Evolutionary conservation across 1,140 invertebrate genomes (phyloP).

Genomic region (Tribolium madens): DNA sequence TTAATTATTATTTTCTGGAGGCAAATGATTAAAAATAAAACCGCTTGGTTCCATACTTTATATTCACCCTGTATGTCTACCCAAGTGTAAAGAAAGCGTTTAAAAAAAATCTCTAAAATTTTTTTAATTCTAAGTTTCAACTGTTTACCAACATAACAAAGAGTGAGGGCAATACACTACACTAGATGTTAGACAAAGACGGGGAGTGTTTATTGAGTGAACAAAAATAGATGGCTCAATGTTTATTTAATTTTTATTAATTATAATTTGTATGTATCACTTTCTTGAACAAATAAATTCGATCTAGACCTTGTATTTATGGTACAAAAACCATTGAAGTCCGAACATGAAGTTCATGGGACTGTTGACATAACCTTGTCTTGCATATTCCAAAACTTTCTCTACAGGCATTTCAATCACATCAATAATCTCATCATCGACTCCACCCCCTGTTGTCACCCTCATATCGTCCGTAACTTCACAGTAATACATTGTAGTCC

Average conservation of each 20-base stretch:
- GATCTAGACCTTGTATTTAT: constrained; percentile 50
- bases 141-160: too few species aligned
- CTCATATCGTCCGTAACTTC: constrained; percentile 94
- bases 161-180: too few species aligned
- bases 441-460: constrained; percentile 70
- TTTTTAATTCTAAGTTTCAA: too few species aligned
- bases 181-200: not conserved
- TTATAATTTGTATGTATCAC: too few species aligned
- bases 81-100: too few species aligned
- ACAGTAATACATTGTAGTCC: constrained; percentile 87
- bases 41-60: too few species aligned
- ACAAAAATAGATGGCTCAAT: not conserved
- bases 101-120: too few species aligned
- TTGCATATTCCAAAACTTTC: constrained; percentile 78
- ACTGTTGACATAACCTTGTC: constrained; percentile 73
- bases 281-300: not conserved
- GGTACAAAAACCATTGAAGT: constrained; percentile 83
- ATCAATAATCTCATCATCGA: constrained; percentile 72
- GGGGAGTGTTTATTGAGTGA: not conserved
- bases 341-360: constrained; percentile 87
- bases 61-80: too few species aligned
- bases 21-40: too few species aligned
- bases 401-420: constrained; percentile 88
- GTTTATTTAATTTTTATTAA: not conserved
- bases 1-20: too few species aligned